Evolutionary conservation across 2,113 vertebrate species (phyloP), one percentile per base, ranked within the genome.

Genomic region (Panthera leo): DNA sequence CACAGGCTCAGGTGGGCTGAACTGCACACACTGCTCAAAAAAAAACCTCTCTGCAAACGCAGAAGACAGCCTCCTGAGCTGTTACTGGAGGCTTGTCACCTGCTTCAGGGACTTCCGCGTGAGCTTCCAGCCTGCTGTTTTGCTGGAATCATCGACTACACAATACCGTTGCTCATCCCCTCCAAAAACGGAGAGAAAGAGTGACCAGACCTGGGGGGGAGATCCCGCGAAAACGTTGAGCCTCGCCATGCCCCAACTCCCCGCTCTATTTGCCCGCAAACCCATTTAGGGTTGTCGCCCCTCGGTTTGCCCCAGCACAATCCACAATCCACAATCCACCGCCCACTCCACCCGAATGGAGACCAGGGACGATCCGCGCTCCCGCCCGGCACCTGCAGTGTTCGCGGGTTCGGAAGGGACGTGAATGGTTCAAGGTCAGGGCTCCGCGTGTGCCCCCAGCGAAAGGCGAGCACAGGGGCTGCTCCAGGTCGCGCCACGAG

Each of bases 381-480:
- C 13, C 3, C 29, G 58, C 36, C 79, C 42, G 1, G 87, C 92
- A 87, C 91, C 93, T 91, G 95, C 89, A 4, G 76, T 75, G 23
- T 25, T 7, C 42, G 34, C 4, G 55, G 61, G 48, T 7, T 63
- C 21, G 87, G 42, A 91, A 83, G 67, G 82, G 76, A 61, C 61
- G 71, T 19, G 73, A 42, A 36, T 42, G 91, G 58, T 13, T 51
- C 98, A 95, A 97, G 87, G 90, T 92, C 95, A 78, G 93, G 67
- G 34, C 29, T 76, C 55, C 8, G 21, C 61, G 25, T 19, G 65
- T 11, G 42, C 75, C 68, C 87, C n/a, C 65, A 4, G 70, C 18
- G 10, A 31, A 9, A 5, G 79, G 61, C 0, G 70, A 9, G 42
- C 89, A 18, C 14, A 15, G 29, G 29, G 14, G 75, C 39, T 16